Percentiles rank a stretch among this genome's conserved stretches.
phyloP scores from a whole-genome alignment of 1,140 invertebrate species.

The Panulirus ornatus region DNA sequence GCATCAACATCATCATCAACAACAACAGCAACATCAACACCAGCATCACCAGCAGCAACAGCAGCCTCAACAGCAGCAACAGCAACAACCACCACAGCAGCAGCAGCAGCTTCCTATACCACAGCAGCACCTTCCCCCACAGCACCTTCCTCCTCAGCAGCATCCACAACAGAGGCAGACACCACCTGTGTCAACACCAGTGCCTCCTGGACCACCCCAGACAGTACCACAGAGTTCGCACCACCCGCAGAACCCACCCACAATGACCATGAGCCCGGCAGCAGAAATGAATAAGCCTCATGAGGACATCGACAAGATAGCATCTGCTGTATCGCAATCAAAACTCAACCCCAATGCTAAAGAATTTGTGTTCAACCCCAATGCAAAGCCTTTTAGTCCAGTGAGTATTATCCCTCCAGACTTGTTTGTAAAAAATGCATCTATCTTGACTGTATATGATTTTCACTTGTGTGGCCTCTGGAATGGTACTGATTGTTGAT shows the following conservation, averaged over 20 bases:
- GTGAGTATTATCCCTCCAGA: constrained; percentile 79
- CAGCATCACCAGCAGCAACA: constrained; percentile 19
- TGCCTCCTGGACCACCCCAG: constrained; percentile 36
- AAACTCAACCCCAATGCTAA: constrained; percentile 93
- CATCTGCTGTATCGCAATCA: constrained; percentile 84
- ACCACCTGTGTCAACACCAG: constrained; percentile 29
- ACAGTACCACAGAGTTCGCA: constrained; percentile 23
- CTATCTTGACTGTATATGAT: too few relatives aligned
- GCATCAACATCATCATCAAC: constrained; percentile 21
- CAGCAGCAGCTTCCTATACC: constrained; percentile 37
- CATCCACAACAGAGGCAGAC: constrained; percentile 56
- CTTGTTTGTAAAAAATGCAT: neutral
- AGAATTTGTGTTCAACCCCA: constrained; percentile 90
- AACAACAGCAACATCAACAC: constrained; percentile 17
- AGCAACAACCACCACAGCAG: constrained; percentile 44
- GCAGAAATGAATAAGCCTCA: constrained; percentile 62
- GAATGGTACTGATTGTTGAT: too few relatives aligned
- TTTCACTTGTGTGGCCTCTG: too few relatives aligned
- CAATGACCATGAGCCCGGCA: constrained; percentile 46
- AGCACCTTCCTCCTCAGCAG: constrained; percentile 36
- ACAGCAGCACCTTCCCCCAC: constrained; percentile 34
- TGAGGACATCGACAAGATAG: constrained; percentile 81
- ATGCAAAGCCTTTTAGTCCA: constrained; percentile 91
- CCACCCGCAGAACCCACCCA: constrained; percentile 47
- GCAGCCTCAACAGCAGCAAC: constrained; percentile 1